Base-by-base conservation (phyloP, 1,140 invertebrate genomes). In the Pseudomyrmex flavicornis region DNA sequence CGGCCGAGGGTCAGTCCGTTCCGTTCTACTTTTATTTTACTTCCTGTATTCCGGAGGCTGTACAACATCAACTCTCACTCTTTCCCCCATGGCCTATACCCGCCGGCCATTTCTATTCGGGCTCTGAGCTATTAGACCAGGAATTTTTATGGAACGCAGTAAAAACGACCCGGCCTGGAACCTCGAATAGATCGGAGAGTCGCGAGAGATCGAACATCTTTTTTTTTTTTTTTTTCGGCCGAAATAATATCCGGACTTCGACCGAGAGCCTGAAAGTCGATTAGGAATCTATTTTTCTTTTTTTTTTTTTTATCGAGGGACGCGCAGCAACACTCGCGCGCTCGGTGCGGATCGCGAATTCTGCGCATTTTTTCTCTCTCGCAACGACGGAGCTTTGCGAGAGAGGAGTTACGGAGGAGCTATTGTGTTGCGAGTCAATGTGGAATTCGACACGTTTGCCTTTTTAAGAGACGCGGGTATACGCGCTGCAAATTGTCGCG, bases 91-190 rank as follows among this genome's bases (percentile, higher is more conserved):
- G 13, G n/a, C 13, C 15, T 52, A 35, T 69, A 61, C 46, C 48
- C 22, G 48, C 13, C 44, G 35, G 35, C 35, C 35, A 35, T 35
- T 35, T 46, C 12, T 52, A 17, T 7, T 46, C 50, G 35, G 58
- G 56, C 79, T 82, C 72, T 79, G 73, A 86, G 90, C 89, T 93
- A 93, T 93, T 92, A 93, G 89, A 76, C 84, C 76, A 91, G 85
- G 92, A 93, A 93, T 93, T 93, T 93, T 93, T 91, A 93, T 92
- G 84, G 92, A 80, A 58, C 82, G 68, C 90, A 90, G 91, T 91
- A 93, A 93, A 93, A 93, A 91, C 91, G 35, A 35, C 35, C 35
- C 13, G 10, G 91, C 89, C 84, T 44, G 46, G 12, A 35, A 61
- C 20, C 66, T 72, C 26, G 66, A 72, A 73, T 82, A 80, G 56